phyloP scores from a whole-genome alignment of 2,113 vertebrate species.

The Rhinoptilus africanus region DNA sequence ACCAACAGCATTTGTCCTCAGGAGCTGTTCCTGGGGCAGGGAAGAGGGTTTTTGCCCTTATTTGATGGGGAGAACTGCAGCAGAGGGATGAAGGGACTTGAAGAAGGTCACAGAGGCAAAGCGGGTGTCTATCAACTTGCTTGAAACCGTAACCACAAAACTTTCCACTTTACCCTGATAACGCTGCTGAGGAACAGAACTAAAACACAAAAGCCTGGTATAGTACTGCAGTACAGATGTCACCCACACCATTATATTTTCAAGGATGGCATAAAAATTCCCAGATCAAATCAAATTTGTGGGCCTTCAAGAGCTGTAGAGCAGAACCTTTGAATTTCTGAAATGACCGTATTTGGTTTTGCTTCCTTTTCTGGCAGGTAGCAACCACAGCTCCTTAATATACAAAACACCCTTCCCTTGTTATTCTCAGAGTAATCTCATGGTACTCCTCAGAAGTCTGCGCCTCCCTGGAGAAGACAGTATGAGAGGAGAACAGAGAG shows the following conservation, averaged over 20 bases:
- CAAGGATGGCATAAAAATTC: neutral
- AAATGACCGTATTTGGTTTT: neutral
- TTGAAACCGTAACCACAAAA: neutral
- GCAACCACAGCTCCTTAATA: neutral
- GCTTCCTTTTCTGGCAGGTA: neutral
- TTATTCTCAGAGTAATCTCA: neutral
- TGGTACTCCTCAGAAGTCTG: neutral
- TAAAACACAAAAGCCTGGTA: neutral
- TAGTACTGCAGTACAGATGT: neutral
- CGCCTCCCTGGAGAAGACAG: neutral
- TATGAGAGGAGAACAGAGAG: neutral
- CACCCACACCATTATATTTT: neutral
- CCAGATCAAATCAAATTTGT: neutral
- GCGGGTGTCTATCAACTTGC: neutral
- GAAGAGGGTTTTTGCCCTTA: fast-evolving
- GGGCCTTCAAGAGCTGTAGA: neutral
- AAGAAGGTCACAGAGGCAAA: neutral
- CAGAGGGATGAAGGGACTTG: neutral
- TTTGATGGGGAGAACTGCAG: neutral
- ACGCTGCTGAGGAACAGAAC: neutral
- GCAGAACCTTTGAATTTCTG: neutral
- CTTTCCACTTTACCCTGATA: neutral
- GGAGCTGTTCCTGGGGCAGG: neutral
- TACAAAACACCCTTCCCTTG: neutral
- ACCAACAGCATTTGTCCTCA: neutral